Base-by-base conservation (phyloP, 1,140 invertebrate genomes). In the Polypedilum vanderplanki region DNA sequence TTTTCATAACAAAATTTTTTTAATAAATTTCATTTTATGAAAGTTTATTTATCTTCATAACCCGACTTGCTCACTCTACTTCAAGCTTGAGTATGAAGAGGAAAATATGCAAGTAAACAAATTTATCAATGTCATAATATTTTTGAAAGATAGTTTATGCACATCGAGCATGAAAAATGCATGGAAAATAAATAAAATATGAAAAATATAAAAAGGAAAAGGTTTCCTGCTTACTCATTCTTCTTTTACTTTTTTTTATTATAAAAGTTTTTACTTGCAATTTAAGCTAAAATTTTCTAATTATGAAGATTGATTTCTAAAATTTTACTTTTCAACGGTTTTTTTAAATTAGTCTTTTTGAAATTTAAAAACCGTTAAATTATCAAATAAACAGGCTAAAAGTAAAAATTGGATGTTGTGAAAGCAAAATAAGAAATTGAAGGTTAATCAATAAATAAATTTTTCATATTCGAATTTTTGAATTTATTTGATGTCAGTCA, bases 71-170 rank as follows among this genome's bases (percentile, higher is more conserved):
- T 12, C 46, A 15, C 12, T 33, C 24, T 3, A 33, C 24, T 33
- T 33, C 41, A 12, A 57, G 24, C 24, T n/a, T n/a, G 41, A 57
- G 12, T 57, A n/a, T 57, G 46, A 57, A n/a, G 24, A 5, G 46
- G 15, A 46, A 46, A 46, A 57, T 33, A 17, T 70, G 65, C 65
- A 70, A 70, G 65, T 70, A 70, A 70, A 70, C 65, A 70, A 57
- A 70, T 70, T 70, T 70, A 70, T 70, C 65, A 70, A 20, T 70
- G 65, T 70, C 65, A 70, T 70, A 57, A 57, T 57, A 57, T 57
- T 57, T 57, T 57, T n/a, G n/a, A 57, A 57, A 57, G 46, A 57
- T 57, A 57, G 46, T 57, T 57, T 57, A 57, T 57, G 46, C 46
- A 57, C 46, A 57, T 57, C n/a, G 46, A 57, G n/a, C n/a, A 57